Base-by-base conservation (phyloP, 2,888 invertebrate genomes). In the Cordilura impudica region DNA sequence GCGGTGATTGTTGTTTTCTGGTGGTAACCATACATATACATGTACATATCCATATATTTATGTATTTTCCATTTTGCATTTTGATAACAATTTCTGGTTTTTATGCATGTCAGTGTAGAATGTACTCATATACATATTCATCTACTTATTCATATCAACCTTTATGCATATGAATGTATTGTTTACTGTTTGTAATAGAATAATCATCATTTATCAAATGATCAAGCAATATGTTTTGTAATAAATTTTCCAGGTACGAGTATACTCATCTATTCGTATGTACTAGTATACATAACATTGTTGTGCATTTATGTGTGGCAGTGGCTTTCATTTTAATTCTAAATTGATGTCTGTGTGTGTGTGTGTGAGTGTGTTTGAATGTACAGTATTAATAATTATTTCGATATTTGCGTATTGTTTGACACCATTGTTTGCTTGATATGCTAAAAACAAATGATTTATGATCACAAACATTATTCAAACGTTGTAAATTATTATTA, bases 121-220 rank as follows among this genome's bases (percentile, higher is more conserved):
- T 39, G 43, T 18, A 39, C 16, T 12, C 23, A 16, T 6, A 39
- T 29, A 7, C 47, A 35, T 56, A 23, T n/a, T 29, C 21, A 35
- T 14, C 16, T 54, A 45, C 12, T 35, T 43, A 72, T 3, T n/a
- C 0, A 49, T 16, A n/a, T 8, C 10, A 1, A 12, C 26, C 6
- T 39, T 19, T 21, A 4, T 58, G 35, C 19, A 4, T 26, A 5
- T 43, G 16, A 31, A 47, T 61, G 29, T 71, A 72, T 54, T 47
- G 60, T 67, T 65, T 67, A 54, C 67, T 63, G 49, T 78, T 61
- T 69, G 63, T 78, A 78, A 73, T 69, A 74, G 65, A 66, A 74
- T 66, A 74, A 74, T 78, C 74, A 70, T 74, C 78, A 78, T 78
- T 78, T 74, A 78, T 78, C 78, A 71, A 66, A 70, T 74, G 74